Conservation (phyloP, 2,113 vertebrate genomes). For the Dasypus novemcinctus region DNA sequence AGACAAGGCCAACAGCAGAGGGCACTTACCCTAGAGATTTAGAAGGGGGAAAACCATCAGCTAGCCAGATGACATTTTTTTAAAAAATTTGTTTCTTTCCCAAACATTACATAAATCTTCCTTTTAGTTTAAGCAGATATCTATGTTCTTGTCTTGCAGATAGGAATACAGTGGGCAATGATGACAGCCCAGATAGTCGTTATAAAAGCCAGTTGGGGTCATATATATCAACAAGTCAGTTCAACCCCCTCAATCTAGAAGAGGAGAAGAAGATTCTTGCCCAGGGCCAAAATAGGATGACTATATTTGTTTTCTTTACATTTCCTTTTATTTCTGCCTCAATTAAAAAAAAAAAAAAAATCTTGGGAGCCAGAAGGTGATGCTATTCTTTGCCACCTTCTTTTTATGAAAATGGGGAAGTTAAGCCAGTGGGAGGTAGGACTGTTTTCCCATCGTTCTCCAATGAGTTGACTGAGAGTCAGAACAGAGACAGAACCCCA, state of each 20-base stretch:
- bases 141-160: not conserved
- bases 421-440: not conserved
- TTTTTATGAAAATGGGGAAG: not conserved
- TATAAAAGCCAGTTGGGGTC: not conserved
- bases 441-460: not conserved
- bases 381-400: not conserved
- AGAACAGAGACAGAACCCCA: not conserved
- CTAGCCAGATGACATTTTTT: not conserved
- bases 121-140: constrained; percentile 11
- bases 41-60: not conserved
- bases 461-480: not conserved
- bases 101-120: not conserved
- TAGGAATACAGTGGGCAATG: not conserved
- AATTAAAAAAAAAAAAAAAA: not conserved
- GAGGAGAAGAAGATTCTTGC: not conserved
- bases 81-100: not conserved
- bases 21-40: not conserved
- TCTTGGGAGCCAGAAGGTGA: not conserved
- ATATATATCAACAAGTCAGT: not conserved
- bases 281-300: not conserved
- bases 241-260: not conserved
- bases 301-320: not conserved
- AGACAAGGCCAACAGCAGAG: not conserved
- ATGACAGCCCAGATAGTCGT: not conserved
- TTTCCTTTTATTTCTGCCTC: not conserved